A percentile compares a stretch with the other conserved stretches of the same genome.
Conservation (phyloP, 2,888 invertebrate genomes). For the Brachycybe producta region DNA sequence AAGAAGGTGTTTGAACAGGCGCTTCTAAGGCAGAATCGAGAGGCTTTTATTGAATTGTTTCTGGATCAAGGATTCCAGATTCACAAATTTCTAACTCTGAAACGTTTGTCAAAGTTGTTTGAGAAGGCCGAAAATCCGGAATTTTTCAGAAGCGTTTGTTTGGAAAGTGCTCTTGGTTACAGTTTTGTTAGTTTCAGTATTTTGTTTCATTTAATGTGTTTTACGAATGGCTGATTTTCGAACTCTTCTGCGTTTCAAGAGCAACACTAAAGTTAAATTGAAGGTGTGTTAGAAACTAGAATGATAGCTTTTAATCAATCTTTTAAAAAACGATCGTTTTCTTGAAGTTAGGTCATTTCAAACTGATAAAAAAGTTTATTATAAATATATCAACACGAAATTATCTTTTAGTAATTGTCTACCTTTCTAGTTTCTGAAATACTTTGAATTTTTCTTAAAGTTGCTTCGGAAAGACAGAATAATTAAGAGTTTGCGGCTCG, state of each 20-base stretch:
- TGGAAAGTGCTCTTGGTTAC: conserved; percentile 30
- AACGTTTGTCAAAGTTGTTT: conserved; percentile 25
- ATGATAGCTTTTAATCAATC: not conserved
- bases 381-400: conserved; percentile 3
- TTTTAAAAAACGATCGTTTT: not conserved
- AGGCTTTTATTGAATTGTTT: conserved; percentile 34
- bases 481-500: too few species aligned
- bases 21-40: conserved; percentile 30
- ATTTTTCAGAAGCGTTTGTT: conserved; percentile 31
- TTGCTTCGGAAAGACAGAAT: too few species aligned
- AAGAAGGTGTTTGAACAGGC: conserved; percentile 32
- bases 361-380: not conserved
- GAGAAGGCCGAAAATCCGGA: conserved; percentile 30
- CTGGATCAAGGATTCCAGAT: conserved; percentile 32
- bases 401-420: too few species aligned
- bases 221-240: too few species aligned
- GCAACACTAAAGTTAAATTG: too few species aligned
- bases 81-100: conserved; percentile 30
- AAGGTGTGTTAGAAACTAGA: too few species aligned
- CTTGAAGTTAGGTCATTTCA: too few species aligned
- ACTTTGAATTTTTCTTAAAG: too few species aligned
- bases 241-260: too few species aligned
- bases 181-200: conserved; percentile 18
- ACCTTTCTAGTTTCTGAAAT: too few species aligned
- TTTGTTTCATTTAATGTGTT: too few species aligned